phyloP scores from a whole-genome alignment of 2,797 vertebrate genomes.

The Tenualosa thibaudeaui region DNA sequence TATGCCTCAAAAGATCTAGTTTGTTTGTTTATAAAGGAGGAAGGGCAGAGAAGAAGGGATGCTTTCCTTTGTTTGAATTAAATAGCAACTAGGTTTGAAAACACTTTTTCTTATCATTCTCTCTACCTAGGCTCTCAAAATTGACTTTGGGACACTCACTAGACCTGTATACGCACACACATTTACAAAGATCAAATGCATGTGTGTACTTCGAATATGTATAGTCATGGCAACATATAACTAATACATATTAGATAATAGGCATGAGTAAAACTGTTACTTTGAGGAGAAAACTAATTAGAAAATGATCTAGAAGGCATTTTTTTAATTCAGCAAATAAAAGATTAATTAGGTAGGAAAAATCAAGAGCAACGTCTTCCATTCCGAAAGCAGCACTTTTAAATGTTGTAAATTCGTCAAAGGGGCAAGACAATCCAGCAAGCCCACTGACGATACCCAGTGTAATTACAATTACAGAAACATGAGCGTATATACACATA shows the following conservation, averaged over 20 bases:
- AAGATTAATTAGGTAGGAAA: constrained; percentile 47
- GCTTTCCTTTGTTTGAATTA: background rate
- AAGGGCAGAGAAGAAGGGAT: background rate
- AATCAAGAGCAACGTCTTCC: constrained; percentile 49
- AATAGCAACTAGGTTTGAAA: constrained; percentile 13
- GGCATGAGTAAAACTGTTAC: constrained; percentile 39
- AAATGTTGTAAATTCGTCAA: constrained; percentile 53
- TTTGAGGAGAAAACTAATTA: constrained; percentile 34
- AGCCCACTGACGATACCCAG: constrained; percentile 59
- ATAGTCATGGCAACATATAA: constrained; percentile 31
- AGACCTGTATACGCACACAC: constrained; percentile 52
- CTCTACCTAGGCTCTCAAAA: background rate
- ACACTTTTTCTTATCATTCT: background rate
- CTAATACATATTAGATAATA: constrained; percentile 38
- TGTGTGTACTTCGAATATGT: constrained; percentile 52
- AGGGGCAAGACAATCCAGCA: constrained; percentile 45
- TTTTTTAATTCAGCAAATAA: constrained; percentile 41
- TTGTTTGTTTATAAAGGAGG: background rate
- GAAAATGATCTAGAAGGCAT: constrained; percentile 38
- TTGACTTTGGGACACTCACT: constrained; percentile 35
- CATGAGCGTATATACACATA: constrained; percentile 70
- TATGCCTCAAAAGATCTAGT: constrained; percentile 23
- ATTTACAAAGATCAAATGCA: constrained; percentile 46
- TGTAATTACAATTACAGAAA: constrained; percentile 63
- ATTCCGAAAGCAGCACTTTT: constrained; percentile 63